Percentiles rank a stretch among this genome's conserved stretches.
phyloP scores from a whole-genome alignment of 2,888 invertebrate species.

The Nephrotoma flavescens region DNA sequence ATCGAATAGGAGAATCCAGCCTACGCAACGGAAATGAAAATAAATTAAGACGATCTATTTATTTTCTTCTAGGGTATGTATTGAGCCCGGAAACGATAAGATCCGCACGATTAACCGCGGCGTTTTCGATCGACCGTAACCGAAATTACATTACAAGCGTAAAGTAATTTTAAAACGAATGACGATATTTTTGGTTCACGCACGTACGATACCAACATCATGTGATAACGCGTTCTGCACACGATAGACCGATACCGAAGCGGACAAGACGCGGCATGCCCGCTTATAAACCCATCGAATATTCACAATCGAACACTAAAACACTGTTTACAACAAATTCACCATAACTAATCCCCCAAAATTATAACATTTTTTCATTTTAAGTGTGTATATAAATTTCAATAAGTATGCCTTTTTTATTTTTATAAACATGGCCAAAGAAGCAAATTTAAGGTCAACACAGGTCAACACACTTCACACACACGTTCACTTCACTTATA shows the following conservation, averaged over 20 bases:
- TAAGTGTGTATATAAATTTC: background rate
- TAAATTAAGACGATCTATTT: background rate
- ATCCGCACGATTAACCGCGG: background rate
- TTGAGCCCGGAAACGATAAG: background rate
- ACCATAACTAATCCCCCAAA: background rate
- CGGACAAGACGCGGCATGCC: background rate
- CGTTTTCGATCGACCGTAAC: background rate
- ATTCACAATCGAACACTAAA: background rate
- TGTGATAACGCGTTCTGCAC: background rate
- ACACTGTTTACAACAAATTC: background rate
- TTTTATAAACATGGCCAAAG: background rate
- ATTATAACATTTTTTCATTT: background rate
- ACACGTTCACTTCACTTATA: background rate
- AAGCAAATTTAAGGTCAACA: slow-evolving; percentile 2
- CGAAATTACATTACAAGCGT: background rate
- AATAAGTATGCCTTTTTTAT: background rate
- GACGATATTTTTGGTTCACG: background rate
- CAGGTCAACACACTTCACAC: background rate
- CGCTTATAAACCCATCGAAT: background rate
- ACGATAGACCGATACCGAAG: background rate
- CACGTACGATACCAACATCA: background rate
- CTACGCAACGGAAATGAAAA: background rate
- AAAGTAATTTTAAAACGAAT: background rate
- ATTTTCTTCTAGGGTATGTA: background rate
- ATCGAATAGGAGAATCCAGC: background rate